Conservation (phyloP, 2,888 invertebrate genomes). For the Standfussiana lucernea region DNA sequence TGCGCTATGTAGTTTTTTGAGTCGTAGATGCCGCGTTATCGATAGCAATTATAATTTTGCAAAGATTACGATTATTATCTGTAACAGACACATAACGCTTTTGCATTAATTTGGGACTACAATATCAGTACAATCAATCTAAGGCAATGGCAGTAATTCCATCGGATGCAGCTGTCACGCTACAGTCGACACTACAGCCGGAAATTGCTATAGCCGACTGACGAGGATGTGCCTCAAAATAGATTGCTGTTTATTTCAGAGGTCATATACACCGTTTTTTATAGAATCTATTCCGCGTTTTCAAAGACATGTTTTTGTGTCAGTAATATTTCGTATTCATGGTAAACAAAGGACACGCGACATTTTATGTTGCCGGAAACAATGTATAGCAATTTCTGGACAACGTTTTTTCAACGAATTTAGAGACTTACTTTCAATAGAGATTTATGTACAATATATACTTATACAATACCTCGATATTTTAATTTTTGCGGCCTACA, state of each 20-base stretch:
- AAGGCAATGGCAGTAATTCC: background rate
- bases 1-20: background rate
- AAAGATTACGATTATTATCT: background rate
- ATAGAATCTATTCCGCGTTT: background rate
- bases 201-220: conserved; percentile 18
- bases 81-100: background rate
- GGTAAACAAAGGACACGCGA: background rate
- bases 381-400: background rate
- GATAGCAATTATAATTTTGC: background rate
- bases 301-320: background rate
- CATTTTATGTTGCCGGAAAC: background rate
- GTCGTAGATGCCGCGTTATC: background rate
- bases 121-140: conserved; percentile 2
- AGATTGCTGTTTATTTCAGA: background rate
- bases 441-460: background rate
- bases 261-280: background rate
- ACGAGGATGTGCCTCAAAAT: conserved; percentile 10
- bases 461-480: background rate
- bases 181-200: conserved; percentile 7
- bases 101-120: conserved; percentile 1
- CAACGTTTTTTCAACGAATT: background rate
- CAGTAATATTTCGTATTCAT: background rate
- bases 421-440: background rate
- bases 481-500: background rate
- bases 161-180: conserved; percentile 35